Evolutionary conservation across 2,797 vertebrate genomes (phyloP).

Genomic region (Ceryle rudis): DNA sequence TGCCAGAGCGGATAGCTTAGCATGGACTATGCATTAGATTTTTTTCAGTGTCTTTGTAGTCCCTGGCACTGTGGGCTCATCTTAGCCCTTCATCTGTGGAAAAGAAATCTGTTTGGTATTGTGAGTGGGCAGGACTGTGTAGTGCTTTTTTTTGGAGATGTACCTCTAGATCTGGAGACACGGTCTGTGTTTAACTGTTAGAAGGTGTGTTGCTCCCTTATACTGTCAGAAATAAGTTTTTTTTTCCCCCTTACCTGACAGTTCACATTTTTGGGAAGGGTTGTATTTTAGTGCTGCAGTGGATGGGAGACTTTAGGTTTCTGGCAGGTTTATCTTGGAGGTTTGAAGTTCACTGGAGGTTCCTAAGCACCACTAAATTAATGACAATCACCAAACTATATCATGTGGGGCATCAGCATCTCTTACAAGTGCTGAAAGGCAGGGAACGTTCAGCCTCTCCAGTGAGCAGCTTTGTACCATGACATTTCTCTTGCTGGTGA

Average conservation of each 20-base stretch:
- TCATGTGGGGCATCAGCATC: fast-evolving
- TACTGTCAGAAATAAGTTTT: background rate
- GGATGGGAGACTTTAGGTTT: background rate
- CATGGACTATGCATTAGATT: background rate
- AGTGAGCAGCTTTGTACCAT: background rate
- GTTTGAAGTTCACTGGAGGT: background rate
- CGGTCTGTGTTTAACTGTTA: background rate
- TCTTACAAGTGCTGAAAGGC: background rate
- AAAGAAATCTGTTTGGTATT: background rate
- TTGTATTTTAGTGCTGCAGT: background rate
- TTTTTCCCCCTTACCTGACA: background rate
- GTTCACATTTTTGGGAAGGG: fast-evolving
- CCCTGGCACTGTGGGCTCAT: fast-evolving
- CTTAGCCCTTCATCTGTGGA: background rate
- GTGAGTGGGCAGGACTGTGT: fast-evolving
- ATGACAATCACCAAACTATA: fast-evolving
- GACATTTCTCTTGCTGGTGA: background rate
- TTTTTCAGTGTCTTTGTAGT: background rate
- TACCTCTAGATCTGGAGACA: background rate
- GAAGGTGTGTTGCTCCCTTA: fast-evolving
- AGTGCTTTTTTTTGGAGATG: background rate
- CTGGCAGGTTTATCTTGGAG: background rate
- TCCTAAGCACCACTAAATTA: background rate
- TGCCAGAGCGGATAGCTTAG: background rate
- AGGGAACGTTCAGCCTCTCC: background rate